A percentile compares a stretch with the other conserved stretches of the same genome.
Evolutionary conservation across 1,140 invertebrate species (phyloP).

Genomic region (Teleogryllus occipitalis): DNA sequence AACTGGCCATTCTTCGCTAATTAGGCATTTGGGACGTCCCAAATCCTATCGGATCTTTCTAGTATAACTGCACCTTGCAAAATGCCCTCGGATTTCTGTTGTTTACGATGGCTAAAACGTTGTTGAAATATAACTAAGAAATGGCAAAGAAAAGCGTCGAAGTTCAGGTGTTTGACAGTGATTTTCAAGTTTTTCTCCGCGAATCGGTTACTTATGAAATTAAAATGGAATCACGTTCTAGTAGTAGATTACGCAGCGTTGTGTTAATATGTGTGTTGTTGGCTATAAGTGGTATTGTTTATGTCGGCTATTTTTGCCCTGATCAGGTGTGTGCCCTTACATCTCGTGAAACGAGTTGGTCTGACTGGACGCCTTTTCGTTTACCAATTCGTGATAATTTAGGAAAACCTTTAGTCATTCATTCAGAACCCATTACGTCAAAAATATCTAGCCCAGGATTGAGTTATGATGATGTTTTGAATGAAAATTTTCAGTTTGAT

Average conservation of each 20-base stretch:
- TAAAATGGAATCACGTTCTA: conserved; percentile 63
- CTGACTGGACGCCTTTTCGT: conserved; percentile 32
- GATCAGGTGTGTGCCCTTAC: conserved; percentile 74
- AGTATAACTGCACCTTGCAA: no score
- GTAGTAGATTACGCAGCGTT: conserved; percentile 55
- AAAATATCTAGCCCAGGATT: conserved; percentile 39
- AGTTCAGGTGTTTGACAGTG: conserved; percentile 63
- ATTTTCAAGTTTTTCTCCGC: conserved; percentile 58
- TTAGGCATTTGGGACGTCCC: no score
- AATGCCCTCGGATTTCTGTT: not conserved
- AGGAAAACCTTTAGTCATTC: conserved; percentile 44
- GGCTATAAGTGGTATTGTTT: conserved; percentile 71
- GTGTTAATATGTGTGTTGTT: conserved; percentile 67
- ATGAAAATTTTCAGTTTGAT: conserved; percentile 79
- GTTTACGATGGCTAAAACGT: not conserved
- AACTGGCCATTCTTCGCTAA: no score
- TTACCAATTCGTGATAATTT: conserved; percentile 42
- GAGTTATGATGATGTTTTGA: conserved; percentile 51
- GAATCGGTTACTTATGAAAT: conserved; percentile 54
- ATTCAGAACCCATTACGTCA: conserved; percentile 33
- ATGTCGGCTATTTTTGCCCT: conserved; percentile 80
- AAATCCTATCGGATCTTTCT: no score
- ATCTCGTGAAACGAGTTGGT: conserved; percentile 44
- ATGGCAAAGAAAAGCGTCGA: conserved; percentile 54
- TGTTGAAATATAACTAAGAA: conserved; percentile 11